Evolutionary conservation across 2,113 vertebrate genomes (phyloP), one percentile per base, ranked within the genome.

Genomic region (Trematocara nigrifrons): DNA sequence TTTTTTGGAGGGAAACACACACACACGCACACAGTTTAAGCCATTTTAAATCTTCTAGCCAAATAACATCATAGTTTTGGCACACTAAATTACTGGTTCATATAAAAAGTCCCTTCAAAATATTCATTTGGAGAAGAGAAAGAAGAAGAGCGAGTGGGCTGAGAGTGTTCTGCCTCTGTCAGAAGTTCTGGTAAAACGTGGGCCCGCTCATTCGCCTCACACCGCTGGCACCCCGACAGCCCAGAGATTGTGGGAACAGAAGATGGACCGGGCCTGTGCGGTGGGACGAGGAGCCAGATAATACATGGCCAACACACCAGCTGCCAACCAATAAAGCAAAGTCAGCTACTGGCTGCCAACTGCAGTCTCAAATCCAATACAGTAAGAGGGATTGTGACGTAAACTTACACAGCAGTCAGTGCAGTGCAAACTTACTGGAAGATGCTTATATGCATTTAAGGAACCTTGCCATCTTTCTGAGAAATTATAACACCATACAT

Each of bases 61-160:
- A 85, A 86, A 77, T 57, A 76, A 77, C 74, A 76, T 89, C 79
- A 87, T 42, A 84, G 89, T 74, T 71, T 76, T 91, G 87, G 89
- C 86, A 84, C 79, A 74, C 18, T 18, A 71, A 81, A 89, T 81
- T 79, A 86, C 16, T 86, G 82, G 42, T 81, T 77, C 45, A 6
- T 69, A 86, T 76, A 88, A 86, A 91, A 38, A 31, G 71, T 83
- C 84, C 71, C 56, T 87, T 91, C 74, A 83, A 85, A 94, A 88
- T 76, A 90, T 80, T 84, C 57, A 80, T 35, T 74, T 42, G 10
- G 6, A 54, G 84, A 69, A 79, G 71, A 83, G 53, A 80, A 56
- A 77, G 20, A 85, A 76, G 83, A 91, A 87, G 69, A 90, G 82
- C 6, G 87, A 89, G 91, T 91, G 86, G 90, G 90, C 86, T 52